Evolutionary conservation across 2,888 invertebrate species (phyloP).

Genomic region (Athrips mouffetella): DNA sequence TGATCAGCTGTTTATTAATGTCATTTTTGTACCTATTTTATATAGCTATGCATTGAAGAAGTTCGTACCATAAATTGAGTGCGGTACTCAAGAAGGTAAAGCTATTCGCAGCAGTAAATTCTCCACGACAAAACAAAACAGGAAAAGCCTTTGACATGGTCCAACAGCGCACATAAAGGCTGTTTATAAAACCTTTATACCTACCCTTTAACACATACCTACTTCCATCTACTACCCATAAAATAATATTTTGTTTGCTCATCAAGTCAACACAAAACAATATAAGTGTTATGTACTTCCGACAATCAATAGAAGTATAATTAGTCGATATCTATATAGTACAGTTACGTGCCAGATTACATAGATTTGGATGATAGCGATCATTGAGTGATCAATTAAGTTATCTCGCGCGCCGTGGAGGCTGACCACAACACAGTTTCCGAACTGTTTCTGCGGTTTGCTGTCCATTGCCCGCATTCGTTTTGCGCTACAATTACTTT

Average conservation of each 20-base stretch:
- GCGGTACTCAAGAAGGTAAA: too few relatives aligned
- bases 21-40: too few relatives aligned
- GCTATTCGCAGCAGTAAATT: too few relatives aligned
- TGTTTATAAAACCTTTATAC: constrained; percentile 6
- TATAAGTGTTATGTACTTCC: background rate
- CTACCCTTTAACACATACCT: background rate
- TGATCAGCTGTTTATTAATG: too few relatives aligned
- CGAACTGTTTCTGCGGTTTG: constrained; percentile 59
- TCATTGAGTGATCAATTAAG: constrained; percentile 55
- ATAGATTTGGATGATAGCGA: constrained; percentile 33
- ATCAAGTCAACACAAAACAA: background rate
- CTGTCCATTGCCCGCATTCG: constrained; percentile 51
- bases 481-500: constrained; percentile 50
- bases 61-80: too few relatives aligned
- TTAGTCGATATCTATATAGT: constrained; percentile 41
- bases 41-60: too few relatives aligned
- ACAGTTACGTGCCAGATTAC: constrained; percentile 31
- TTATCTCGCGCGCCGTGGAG: constrained; percentile 39
- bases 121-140: too few relatives aligned
- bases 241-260: constrained; percentile 2
- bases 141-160: background rate
- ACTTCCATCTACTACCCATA: background rate
- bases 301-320: constrained; percentile 26
- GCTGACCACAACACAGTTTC: constrained; percentile 58
- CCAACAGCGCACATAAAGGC: constrained; percentile 1